Conservation (phyloP, 2,888 invertebrate genomes). For the Ormia ochracea region DNA sequence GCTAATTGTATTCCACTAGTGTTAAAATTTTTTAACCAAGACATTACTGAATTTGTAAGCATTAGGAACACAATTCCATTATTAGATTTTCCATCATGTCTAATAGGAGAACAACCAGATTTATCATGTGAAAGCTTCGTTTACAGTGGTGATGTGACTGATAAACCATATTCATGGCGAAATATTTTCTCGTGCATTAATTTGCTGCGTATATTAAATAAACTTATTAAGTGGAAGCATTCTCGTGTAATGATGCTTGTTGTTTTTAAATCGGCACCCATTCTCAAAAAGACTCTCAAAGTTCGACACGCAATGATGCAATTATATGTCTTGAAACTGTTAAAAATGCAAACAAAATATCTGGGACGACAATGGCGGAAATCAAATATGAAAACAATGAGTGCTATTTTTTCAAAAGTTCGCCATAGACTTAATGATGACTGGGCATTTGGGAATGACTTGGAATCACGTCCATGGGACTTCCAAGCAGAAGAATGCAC, state of each 20-base stretch:
- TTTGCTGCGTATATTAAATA: constrained; percentile 95
- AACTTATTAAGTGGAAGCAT: constrained; percentile 99
- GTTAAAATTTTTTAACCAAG: constrained; percentile 98
- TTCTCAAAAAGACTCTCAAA: constrained; percentile 96
- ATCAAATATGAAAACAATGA: constrained; percentile 99
- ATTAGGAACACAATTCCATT: constrained; percentile 95
- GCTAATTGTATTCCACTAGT: constrained; percentile 99
- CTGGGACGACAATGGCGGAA: constrained; percentile 99
- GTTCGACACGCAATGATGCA: constrained; percentile 98
- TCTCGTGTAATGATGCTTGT: constrained; percentile 99
- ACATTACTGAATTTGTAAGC: constrained; percentile 94
- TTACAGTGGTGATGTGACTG: constrained; percentile 82
- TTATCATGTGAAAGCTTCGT: constrained; percentile 93
- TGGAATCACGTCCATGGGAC: constrained; percentile 98
- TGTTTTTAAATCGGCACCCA: constrained; percentile 99
- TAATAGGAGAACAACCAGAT: constrained; percentile 96
- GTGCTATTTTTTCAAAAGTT: constrained; percentile 98
- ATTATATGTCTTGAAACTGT: constrained; percentile 95
- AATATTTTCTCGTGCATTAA: constrained; percentile 99
- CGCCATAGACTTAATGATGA: constrained; percentile 98
- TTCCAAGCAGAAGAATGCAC: constrained; percentile 98
- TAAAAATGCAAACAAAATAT: constrained; percentile 99
- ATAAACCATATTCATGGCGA: constrained; percentile 94
- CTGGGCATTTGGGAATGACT: constrained; percentile 99
- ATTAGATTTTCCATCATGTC: constrained; percentile 96